Conservation (phyloP, 2,113 vertebrate genomes). For the Melanotaenia duboulayi region DNA sequence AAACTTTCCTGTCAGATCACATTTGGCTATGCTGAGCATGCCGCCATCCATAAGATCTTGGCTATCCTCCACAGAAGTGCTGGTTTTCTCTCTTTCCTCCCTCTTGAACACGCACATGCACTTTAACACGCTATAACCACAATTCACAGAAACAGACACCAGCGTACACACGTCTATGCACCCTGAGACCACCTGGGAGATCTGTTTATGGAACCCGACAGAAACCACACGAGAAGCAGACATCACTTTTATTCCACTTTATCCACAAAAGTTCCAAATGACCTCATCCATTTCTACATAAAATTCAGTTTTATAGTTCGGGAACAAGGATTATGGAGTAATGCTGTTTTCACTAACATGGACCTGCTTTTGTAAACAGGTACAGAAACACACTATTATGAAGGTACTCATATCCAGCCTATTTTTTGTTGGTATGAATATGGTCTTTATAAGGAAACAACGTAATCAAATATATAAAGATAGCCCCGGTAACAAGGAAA, state of each 20-base stretch:
- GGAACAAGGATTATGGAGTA: slow-evolving; percentile 18
- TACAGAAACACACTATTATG: slow-evolving; percentile 6
- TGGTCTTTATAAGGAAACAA: slow-evolving; percentile 9
- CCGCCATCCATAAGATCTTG: slow-evolving; percentile 49
- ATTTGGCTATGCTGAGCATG: slow-evolving; percentile 54
- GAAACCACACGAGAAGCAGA: slow-evolving; percentile 64
- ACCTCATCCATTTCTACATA: slow-evolving; percentile 48
- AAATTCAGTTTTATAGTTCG: slow-evolving; percentile 36
- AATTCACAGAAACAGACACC: slow-evolving; percentile 31
- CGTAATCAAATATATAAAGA: slow-evolving; percentile 31
- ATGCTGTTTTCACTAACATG: slow-evolving; percentile 33
- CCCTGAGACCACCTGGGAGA: slow-evolving; percentile 86
- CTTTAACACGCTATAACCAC: slow-evolving; percentile 21
- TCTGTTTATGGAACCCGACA: slow-evolving; percentile 84
- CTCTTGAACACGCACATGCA: slow-evolving; percentile 34
- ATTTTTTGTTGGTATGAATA: slow-evolving; percentile 2
- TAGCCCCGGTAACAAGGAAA: slow-evolving; percentile 56
- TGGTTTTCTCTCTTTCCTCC: slow-evolving; percentile 56
- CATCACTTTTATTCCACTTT: slow-evolving; percentile 58
- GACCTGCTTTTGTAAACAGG: slow-evolving; percentile 35
- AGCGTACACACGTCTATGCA: slow-evolving; percentile 1
- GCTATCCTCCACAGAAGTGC: slow-evolving; percentile 65
- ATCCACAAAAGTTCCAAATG: slow-evolving; percentile 51
- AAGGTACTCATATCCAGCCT: background rate
- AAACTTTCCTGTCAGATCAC: slow-evolving; percentile 64